phyloP scores from a whole-genome alignment of 2,797 vertebrate species.

The Fundulus diaphanus region DNA sequence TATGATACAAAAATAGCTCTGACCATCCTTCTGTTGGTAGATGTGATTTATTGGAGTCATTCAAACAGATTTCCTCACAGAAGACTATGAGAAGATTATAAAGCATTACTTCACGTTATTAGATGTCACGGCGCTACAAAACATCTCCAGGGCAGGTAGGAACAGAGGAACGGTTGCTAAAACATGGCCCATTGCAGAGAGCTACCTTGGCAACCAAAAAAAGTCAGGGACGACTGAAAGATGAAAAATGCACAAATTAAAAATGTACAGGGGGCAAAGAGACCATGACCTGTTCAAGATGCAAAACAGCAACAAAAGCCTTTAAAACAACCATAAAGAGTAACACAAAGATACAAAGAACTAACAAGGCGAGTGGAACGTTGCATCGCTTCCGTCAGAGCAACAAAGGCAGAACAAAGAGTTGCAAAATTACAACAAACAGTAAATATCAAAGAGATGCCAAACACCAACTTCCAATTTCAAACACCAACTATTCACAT shows the following conservation, averaged over 20 bases:
- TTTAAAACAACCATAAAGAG: background rate
- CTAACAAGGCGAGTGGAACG: background rate
- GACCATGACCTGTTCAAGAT: background rate
- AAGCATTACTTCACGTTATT: background rate
- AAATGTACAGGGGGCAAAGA: background rate
- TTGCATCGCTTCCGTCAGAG: background rate
- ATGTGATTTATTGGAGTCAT: too few relatives aligned
- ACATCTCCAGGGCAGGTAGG: background rate
- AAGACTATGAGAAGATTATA: background rate
- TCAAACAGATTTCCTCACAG: too few relatives aligned
- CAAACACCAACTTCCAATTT: background rate
- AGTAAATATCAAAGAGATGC: background rate
- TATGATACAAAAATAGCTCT: too few relatives aligned
- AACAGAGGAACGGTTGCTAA: background rate
- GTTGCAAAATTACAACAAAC: background rate
- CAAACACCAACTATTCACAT: background rate
- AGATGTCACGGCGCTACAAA: background rate
- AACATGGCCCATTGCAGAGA: background rate
- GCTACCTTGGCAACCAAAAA: background rate
- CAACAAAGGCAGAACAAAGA: background rate
- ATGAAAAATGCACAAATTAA: background rate
- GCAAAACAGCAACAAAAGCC: background rate
- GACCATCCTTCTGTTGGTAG: too few relatives aligned
- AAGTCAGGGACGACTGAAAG: background rate
- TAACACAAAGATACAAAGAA: background rate